Conservation (phyloP, 2,797 vertebrate genomes). For the Tachyglossus aculeatus region DNA sequence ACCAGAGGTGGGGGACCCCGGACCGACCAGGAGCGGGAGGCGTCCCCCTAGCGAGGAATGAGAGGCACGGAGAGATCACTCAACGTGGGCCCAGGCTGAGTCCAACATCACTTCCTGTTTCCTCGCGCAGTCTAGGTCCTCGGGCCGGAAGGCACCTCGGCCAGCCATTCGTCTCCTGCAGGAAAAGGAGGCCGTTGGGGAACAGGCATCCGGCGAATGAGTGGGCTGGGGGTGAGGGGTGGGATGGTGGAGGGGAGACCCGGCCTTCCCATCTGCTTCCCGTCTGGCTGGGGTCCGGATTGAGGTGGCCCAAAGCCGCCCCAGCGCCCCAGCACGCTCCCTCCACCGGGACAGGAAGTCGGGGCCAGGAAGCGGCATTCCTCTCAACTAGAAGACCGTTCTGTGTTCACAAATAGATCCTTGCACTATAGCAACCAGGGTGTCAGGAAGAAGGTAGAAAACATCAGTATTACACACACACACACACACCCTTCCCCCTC, state of each 20-base stretch:
- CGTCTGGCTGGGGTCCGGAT: no score
- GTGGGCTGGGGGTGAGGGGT: background rate
- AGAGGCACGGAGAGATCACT: constrained; percentile 22
- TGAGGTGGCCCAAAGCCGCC: background rate
- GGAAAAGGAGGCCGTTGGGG: no score
- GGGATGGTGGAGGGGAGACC: background rate
- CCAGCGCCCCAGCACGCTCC: background rate
- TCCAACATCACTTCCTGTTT: constrained; percentile 55
- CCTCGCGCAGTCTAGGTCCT: constrained; percentile 53
- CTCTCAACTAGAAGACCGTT: constrained; percentile 70
- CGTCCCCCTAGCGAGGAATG: constrained; percentile 75
- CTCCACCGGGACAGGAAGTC: constrained; percentile 53
- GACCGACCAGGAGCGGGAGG: constrained; percentile 43
- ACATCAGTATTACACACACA: constrained; percentile 49
- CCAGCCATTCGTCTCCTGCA: no score
- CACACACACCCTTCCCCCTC: no score
- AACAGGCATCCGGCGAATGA: no score
- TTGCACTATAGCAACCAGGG: constrained; percentile 73
- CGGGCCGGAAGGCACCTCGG: no score
- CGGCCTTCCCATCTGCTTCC: no score
- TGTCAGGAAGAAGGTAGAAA: constrained; percentile 66
- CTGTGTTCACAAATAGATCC: constrained; percentile 75
- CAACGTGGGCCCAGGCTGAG: constrained; percentile 33
- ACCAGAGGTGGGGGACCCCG: constrained; percentile 35
- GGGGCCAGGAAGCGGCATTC: constrained; percentile 72